A percentile compares a stretch with the other conserved stretches of the same genome.
Evolutionary conservation across 2,113 vertebrate species (phyloP).

Genomic region (Rhegmatorhina hoffmannsi): DNA sequence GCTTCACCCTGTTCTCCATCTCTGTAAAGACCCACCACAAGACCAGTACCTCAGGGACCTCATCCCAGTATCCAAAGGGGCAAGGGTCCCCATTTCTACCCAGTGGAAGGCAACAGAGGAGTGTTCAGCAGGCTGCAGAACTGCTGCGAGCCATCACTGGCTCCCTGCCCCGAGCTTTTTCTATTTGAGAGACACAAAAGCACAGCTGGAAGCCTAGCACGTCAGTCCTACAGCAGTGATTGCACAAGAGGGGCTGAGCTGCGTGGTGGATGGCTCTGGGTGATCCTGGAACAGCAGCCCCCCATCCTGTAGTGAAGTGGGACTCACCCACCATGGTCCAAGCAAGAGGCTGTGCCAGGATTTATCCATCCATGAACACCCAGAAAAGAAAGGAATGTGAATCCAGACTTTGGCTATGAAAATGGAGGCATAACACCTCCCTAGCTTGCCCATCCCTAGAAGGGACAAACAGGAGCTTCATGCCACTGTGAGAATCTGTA

Average conservation of each 20-base stretch:
- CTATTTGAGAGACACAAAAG: not conserved
- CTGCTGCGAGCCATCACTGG: not conserved
- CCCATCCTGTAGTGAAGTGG: not conserved
- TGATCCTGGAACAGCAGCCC: not conserved
- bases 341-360: not conserved
- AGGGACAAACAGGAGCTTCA: not conserved
- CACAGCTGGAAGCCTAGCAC: not conserved
- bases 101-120: not conserved
- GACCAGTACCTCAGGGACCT: not conserved
- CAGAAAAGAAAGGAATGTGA: not conserved
- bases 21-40: not conserved
- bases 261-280: rapidly evolving
- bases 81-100: not conserved
- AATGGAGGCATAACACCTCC: not conserved
- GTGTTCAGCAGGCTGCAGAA: not conserved
- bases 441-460: not conserved
- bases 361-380: not conserved
- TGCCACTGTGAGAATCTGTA: not conserved
- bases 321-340: not conserved
- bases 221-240: rapidly evolving
- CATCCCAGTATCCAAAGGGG: not conserved
- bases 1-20: not conserved
- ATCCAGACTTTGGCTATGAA: not conserved
- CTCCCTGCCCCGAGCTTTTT: not conserved
- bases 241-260: not conserved